Base-by-base conservation (phyloP, 2,797 vertebrate species). In the Spondyliosoma cantharus region DNA sequence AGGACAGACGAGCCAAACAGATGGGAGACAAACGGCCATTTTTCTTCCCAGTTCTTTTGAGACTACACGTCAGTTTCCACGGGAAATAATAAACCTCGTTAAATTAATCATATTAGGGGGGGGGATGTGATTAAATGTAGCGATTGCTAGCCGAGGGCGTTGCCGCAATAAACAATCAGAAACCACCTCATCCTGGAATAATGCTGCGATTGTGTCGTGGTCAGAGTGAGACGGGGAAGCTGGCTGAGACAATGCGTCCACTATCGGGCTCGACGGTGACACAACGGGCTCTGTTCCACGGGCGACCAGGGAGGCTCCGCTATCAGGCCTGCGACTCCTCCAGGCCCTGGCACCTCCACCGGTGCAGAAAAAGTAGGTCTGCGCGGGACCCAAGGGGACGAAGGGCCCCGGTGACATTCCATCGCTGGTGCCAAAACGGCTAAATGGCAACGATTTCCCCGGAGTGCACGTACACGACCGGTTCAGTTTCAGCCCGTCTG, bases 311-410 rank as follows among this genome's bases (percentile, higher is more conserved):
- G 66, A 83, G 85, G 83, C 88, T 88, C 80, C 27, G 2, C 83
- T 89, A 83, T 91, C 83, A 76, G 84, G 76, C 70, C 82, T 65
- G 76, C 83, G 85, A 69, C 78, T 69, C 75, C 81, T 86, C 85
- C 88, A 78, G 77, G 48, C 74, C 16, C 79, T 78, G 87, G 85
- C 87, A 90, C 88, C 83, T 89, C 71, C 83, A 80, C 52, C 14
- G 49, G 82, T 65, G 80, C 80, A 85, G 88, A 87, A 84, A 92
- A 91, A 91, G 81, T 87, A 90, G 89, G 89, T 80, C 90, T 92
- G 81, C 53, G 3, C 70, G 68, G 65, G 75, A 83, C 80, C 84
- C 83, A 24, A 74, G 81, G 75, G 89, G 71, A 82, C 77, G 48
- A 71, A 64, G 69, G 59, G 68, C 78, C 83, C 83, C 60, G 37